Evolutionary conservation across 2,797 vertebrate genomes (phyloP).

Genomic region (Microctenopoma steveboyesi): DNA sequence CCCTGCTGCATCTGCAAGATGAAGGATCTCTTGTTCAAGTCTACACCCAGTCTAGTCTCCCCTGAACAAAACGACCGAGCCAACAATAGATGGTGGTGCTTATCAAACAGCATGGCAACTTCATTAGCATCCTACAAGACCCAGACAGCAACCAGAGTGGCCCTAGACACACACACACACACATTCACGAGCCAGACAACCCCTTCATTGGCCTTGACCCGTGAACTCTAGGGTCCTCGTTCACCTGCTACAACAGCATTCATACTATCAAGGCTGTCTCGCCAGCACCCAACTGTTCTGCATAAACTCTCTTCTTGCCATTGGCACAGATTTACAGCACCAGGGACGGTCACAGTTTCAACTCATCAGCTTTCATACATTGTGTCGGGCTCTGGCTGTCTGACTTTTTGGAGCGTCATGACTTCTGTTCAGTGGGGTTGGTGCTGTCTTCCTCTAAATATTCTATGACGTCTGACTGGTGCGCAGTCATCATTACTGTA

Average conservation of each 20-base stretch:
- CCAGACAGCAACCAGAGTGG: constrained; percentile 61
- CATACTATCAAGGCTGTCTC: constrained; percentile 73
- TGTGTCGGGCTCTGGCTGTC: constrained; percentile 60
- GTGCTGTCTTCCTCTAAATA: constrained; percentile 7
- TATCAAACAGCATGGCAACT: constrained; percentile 67
- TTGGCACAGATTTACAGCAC: constrained; percentile 44
- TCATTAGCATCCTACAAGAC: constrained; percentile 76
- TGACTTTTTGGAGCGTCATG: constrained; percentile 39
- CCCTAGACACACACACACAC: constrained; percentile 43
- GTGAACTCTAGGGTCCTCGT: constrained; percentile 84
- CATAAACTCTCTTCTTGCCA: constrained; percentile 73
- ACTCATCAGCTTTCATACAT: constrained; percentile 56
- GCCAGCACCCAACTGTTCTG: constrained; percentile 68
- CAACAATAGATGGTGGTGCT: constrained; percentile 69
- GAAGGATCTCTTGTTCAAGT: constrained; percentile 64
- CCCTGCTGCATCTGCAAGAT: constrained; percentile 50
- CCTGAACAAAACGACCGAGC: constrained; percentile 56
- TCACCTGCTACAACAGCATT: constrained; percentile 82
- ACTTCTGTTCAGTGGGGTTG: neutral
- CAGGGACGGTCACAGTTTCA: constrained; percentile 32
- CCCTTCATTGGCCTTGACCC: constrained; percentile 87
- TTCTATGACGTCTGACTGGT: neutral
- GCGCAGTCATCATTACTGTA: neutral
- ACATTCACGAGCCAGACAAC: constrained; percentile 56
- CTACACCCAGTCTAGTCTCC: constrained; percentile 51